Conservation (phyloP, 2,113 vertebrate species). For the Caracal caracal region DNA sequence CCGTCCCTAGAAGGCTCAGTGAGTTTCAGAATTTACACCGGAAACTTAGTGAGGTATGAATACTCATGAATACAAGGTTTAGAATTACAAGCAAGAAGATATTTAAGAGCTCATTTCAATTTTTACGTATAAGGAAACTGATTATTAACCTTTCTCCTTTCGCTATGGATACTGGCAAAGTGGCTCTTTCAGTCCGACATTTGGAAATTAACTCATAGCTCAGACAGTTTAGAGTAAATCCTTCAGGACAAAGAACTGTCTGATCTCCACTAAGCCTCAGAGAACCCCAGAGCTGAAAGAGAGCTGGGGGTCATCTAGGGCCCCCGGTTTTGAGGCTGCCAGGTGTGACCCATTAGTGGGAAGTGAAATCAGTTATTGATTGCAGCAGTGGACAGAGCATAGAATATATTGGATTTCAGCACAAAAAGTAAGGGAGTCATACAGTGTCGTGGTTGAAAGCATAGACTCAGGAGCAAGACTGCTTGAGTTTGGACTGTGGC, state of each 20-base stretch:
- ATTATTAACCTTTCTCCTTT: background rate
- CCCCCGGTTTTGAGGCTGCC: background rate
- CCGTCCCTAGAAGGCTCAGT: slow-evolving; percentile 93
- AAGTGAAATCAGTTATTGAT: background rate
- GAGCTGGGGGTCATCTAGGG: background rate
- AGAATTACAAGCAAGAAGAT: background rate
- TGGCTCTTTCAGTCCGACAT: background rate
- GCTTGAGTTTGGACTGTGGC: background rate
- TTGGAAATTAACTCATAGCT: slow-evolving; percentile 25
- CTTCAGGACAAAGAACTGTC: background rate
- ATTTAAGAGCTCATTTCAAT: background rate
- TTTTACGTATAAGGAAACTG: background rate
- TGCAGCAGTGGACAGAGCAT: background rate
- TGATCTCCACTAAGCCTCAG: background rate
- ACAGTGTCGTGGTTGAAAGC: background rate
- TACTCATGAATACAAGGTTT: background rate
- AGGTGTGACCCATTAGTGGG: background rate
- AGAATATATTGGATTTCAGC: background rate
- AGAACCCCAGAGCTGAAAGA: slow-evolving; percentile 5
- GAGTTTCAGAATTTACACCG: slow-evolving; percentile 98
- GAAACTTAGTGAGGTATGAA: slow-evolving; percentile 96
- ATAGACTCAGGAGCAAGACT: background rate
- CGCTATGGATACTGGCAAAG: background rate
- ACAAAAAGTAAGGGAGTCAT: background rate
- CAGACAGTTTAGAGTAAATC: background rate